Evolutionary conservation across 2,888 invertebrate genomes (phyloP).

Genomic region (Chymomyza procnemis): DNA sequence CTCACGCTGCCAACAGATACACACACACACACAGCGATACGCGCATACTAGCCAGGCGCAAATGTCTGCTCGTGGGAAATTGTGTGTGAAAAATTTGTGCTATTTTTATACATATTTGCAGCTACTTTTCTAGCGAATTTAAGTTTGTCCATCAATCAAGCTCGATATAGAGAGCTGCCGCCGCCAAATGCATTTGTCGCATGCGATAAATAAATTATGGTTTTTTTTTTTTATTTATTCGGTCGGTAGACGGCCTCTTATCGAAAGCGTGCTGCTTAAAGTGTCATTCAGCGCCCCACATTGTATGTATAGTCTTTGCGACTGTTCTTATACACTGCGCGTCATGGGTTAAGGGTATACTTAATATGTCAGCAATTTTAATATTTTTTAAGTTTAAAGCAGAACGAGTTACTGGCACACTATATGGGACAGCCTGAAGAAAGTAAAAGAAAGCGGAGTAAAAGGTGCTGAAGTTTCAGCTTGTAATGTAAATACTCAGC

Average conservation of each 20-base stretch:
- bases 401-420: background rate
- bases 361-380: background rate
- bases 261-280: background rate
- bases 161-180: background rate
- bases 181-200: slow-evolving; percentile 22
- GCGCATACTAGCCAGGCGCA: no score
- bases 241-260: background rate
- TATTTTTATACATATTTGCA: slow-evolving; percentile 40
- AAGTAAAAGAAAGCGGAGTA: no score
- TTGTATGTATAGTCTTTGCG: background rate
- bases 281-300: background rate
- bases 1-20: background rate
- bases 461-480: no score
- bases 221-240: background rate
- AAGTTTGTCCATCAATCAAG: background rate
- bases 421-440: no score
- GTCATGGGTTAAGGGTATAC: background rate
- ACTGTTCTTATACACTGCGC: background rate
- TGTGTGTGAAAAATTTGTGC: slow-evolving; percentile 51
- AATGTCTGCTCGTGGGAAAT: slow-evolving; percentile 32
- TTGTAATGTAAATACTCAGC: no score
- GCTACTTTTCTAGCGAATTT: background rate
- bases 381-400: background rate
- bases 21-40: background rate
- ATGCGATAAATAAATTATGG: slow-evolving; percentile 28